A percentile compares a stretch with the other conserved stretches of the same genome.
Evolutionary conservation across 2,113 vertebrate genomes (phyloP).

Genomic region (Leiothrix lutea): DNA sequence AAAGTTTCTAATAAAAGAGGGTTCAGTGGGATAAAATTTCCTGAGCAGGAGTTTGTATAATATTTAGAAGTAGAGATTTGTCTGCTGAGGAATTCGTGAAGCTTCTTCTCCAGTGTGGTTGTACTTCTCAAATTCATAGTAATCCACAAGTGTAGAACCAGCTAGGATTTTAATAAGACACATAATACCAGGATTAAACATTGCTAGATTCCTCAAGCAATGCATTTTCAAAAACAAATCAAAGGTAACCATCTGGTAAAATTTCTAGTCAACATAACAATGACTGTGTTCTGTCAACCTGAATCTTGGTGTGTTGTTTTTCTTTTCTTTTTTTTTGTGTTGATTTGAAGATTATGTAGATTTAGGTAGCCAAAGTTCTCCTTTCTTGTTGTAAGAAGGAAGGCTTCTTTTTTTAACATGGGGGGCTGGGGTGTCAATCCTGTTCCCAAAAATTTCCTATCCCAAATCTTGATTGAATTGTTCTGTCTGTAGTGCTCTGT

Average conservation of each 20-base stretch:
- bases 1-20: conserved; percentile 62
- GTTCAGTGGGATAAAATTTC: conserved; percentile 51
- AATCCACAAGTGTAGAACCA: conserved; percentile 12
- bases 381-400: neutral
- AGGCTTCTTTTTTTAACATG: neutral
- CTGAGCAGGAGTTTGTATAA: conserved; percentile 20
- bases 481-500: neutral
- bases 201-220: neutral
- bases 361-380: neutral
- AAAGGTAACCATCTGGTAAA: neutral
- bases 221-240: conserved; percentile 34
- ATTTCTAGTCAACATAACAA: neutral
- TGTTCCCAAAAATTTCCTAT: neutral
- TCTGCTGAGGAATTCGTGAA: neutral
- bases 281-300: neutral
- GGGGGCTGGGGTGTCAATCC: neutral
- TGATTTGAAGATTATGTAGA: neutral
- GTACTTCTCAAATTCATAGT: neutral
- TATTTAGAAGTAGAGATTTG: conserved; percentile 44
- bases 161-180: conserved; percentile 41
- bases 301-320: neutral
- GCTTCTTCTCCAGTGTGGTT: neutral
- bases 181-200: conserved; percentile 53
- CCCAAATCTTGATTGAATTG: neutral
- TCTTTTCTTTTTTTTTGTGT: neutral